Evolutionary conservation across 2,113 vertebrate genomes (phyloP).

Genomic region (Sialia sialis): DNA sequence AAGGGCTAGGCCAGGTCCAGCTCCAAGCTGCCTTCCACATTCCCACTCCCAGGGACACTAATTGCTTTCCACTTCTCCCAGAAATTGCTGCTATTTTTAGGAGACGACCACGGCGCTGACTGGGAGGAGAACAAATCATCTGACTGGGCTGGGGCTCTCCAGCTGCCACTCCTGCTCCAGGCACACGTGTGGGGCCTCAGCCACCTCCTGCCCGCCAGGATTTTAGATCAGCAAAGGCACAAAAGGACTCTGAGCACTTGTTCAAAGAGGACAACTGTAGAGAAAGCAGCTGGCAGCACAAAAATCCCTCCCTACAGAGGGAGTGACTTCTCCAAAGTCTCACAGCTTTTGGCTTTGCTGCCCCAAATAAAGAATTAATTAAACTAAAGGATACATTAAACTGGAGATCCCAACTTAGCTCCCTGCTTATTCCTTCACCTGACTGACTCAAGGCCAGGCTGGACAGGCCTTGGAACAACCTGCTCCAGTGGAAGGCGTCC

Average conservation of each 20-base stretch:
- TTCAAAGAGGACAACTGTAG: background rate
- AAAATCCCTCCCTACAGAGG: fast-evolving
- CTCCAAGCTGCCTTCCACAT: background rate
- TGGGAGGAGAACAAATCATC: background rate
- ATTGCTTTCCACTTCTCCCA: conserved; percentile 36
- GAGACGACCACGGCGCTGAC: background rate
- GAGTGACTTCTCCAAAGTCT: background rate
- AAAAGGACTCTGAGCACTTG: background rate
- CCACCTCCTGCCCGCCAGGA: background rate
- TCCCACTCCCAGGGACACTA: conserved; percentile 21
- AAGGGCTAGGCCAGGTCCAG: background rate
- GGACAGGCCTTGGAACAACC: background rate
- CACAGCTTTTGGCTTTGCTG: background rate
- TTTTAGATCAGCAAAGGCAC: background rate
- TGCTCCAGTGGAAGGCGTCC: background rate
- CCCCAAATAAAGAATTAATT: background rate
- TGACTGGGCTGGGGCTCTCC: background rate
- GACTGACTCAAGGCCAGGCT: background rate
- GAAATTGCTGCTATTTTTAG: conserved; percentile 48
- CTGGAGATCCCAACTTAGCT: background rate
- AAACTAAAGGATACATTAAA: background rate
- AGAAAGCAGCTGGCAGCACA: background rate
- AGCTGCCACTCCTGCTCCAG: background rate
- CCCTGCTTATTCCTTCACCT: background rate
- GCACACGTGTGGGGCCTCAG: background rate